Evolutionary conservation across 2,113 vertebrate genomes (phyloP), one percentile per base, ranked within the genome.

Genomic region (Poicephalus meyeri): DNA sequence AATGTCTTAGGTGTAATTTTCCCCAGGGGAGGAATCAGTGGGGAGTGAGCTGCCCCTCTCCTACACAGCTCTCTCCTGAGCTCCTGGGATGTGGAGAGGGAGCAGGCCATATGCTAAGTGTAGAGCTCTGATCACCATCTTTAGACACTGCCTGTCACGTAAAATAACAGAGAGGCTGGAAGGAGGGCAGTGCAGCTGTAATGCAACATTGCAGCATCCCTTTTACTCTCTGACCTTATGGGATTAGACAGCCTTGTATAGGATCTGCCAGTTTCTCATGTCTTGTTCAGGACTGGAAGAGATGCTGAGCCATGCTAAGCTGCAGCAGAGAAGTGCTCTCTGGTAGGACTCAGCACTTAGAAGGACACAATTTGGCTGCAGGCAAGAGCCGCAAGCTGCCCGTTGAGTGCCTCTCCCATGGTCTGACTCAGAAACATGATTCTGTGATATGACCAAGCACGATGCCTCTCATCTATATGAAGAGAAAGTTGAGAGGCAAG

Each of bases 181-280:
- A 18, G 12, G 24, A 73, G 42, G 20, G 66, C 60, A 80, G 71
- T 0, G 0, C 47, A 74, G 42, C 61, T 55, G 65, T 68, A 81
- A 68, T 23, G 42, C 2, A 13, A 31, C 69, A 20, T 44, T 47
- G 50, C 44, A 84, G 47, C 35, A 39, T 95, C 16, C 69, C 46
- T 77, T 7, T 71, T 79, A 11, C 35, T 71, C 60, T 60, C 69
- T 95, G 72, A 84, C 69, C 3, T 71, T 24, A 71, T 2, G 33
- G 77, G 52, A 86, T 81, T 55, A 74, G 50, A 44, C 33, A 46
- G 28, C 56, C 47, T 47, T 16, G 3, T 39, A 33, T 55, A 42
- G 60, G 46, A 74, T 50, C 35, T 80, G 42, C 23, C 77, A 47
- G 61, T 73, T 0, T 0, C 49, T 66, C 0, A 0, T 83, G 58